Percentiles rank a stretch among this genome's conserved stretches.
These are phyloP conservation scores for Uropsilus gracilis DNA, from an alignment of 2,113 vertebrate genomes.

Conservation along the genomic window DNA sequence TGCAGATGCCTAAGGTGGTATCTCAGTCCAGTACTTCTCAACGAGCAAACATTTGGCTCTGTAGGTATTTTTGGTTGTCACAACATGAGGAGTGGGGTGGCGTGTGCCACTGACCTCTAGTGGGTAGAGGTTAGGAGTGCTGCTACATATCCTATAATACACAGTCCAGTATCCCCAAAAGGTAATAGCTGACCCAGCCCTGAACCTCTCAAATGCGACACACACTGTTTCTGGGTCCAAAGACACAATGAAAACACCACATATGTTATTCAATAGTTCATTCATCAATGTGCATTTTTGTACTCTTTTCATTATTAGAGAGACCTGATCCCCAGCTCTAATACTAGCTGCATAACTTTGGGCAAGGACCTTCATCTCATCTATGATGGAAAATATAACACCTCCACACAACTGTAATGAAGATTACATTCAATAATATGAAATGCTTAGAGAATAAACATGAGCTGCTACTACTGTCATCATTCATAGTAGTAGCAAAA, in stretches of 20 bases:
- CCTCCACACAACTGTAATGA: neutral
- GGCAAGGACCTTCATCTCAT: neutral
- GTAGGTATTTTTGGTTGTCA: neutral
- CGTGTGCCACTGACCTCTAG: neutral
- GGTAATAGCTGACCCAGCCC: neutral
- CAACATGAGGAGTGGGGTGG: accelerated
- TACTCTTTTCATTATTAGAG: neutral
- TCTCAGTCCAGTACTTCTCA: neutral
- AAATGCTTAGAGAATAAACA: neutral
- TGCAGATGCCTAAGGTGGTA: neutral
- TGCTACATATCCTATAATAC: neutral
- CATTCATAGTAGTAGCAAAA: too few relatives aligned
- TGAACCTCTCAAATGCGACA: neutral
- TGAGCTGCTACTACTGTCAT: neutral
- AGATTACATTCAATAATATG: neutral
- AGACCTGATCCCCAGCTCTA: neutral
- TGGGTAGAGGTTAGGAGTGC: neutral
- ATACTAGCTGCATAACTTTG: neutral
- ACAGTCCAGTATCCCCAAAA: neutral
- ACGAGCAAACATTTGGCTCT: neutral
- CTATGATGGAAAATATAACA: neutral
- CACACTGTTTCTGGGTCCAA: neutral
- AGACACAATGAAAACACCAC: neutral
- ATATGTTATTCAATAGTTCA: neutral
- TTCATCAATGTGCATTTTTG: neutral